Evolutionary conservation across 2,113 vertebrate species (phyloP), one percentile per base, ranked within the genome.

Genomic region (Carlito syrichta): DNA sequence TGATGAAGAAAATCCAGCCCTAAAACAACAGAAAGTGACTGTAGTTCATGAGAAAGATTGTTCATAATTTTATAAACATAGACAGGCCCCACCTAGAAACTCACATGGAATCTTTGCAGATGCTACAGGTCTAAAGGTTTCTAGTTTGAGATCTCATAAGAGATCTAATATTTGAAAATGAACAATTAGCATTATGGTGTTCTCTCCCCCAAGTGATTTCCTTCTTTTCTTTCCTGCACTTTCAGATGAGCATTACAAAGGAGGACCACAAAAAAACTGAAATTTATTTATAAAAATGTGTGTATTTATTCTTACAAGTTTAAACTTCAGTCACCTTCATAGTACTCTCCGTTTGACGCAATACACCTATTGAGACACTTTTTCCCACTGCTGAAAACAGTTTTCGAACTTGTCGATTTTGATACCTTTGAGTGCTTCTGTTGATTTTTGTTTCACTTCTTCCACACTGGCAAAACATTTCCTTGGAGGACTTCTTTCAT

Each of bases 1-100:
- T 91, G 45, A 96, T 96, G 69, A 97, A 95, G 87, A 69, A 98
- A 97, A 95, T 43, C 77, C 71, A 71, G 66, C 45, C 62, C 20
- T 20, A 79, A 32, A 88, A 50, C 69, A 78, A 62, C n/a, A 95
- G 74, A 92, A 81, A 8, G 1, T 45, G 68, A 86, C 16, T 83
- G 50, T 69, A 68, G 30, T 16, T 95, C 66, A 62, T 85, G 35
- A 97, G 71, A 86, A n/a, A 86, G 23, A 69, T 73, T 82, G 90
- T 96, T 97, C 90, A 92, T 56, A 69, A 89, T 90, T 68, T 62
- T 50, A 78, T 62, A 92, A 43, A 43, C 16, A 74, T 25, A 58
- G 40, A 43, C 30, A 85, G 68, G 17, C 50, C 71, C 73, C 54
- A 63, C 63, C 54, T 81, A 96, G 91, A 95, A 92, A 93, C 35